Conservation (phyloP, 1,140 invertebrate genomes). For the Drosophila micromelanica region DNA sequence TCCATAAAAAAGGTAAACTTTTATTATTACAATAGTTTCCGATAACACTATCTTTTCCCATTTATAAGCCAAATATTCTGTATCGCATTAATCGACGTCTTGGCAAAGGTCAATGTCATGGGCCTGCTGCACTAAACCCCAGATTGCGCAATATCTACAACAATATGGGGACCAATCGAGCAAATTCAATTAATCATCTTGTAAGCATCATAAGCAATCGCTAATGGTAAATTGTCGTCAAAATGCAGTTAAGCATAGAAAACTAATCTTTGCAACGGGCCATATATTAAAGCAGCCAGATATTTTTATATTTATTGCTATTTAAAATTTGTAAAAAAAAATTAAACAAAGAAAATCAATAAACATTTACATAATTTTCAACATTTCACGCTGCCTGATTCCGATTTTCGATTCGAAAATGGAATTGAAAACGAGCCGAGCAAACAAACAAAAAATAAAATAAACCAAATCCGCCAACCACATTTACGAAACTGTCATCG, state of each 20-base stretch:
- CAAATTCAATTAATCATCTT: constrained; percentile 27
- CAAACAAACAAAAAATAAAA: constrained; percentile 26
- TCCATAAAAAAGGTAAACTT: background rate
- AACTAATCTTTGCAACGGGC: constrained; percentile 16
- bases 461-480: constrained; percentile 63
- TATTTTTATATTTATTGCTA: constrained; percentile 27
- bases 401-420: constrained; percentile 25
- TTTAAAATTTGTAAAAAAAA: constrained; percentile 40
- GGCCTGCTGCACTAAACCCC: constrained; percentile 18
- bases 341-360: constrained; percentile 63
- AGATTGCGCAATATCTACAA: constrained; percentile 19
- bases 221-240: constrained; percentile 34
- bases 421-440: constrained; percentile 6
- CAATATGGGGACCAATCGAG: background rate
- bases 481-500: constrained; percentile 69
- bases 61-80: constrained; percentile 3
- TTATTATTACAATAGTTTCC: background rate
- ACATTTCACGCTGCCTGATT: constrained; percentile 51
- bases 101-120: constrained; percentile 61
- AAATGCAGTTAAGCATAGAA: constrained; percentile 41
- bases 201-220: constrained; percentile 11
- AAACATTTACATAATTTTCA: constrained; percentile 71
- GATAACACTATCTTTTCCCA: background rate
- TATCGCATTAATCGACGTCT: constrained; percentile 51
- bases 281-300: background rate